Evolutionary conservation across 2,113 vertebrate species (phyloP), one percentile per base, ranked within the genome.

Genomic region (Pao palembangensis): DNA sequence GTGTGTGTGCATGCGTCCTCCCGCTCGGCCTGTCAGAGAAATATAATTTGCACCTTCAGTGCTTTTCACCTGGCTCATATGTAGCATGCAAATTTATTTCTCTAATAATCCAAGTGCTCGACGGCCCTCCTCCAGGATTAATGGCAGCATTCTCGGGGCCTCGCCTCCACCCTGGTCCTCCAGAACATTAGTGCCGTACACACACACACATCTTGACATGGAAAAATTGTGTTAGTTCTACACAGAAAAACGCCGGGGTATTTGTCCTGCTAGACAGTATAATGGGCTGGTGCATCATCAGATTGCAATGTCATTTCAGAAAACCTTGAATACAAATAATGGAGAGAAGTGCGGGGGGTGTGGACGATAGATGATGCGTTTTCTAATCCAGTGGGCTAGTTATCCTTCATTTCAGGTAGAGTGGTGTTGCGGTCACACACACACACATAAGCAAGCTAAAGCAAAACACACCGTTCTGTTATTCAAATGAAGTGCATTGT

Each of bases 241-340:
- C 94, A 93, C 93, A 96, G 95, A 73, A 98, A 96, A 99, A 96
- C 93, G 94, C 92, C 84, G 87, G 92, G 93, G 95, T 97, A 98
- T 99, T 99, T 98, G 96, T 99, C 95, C 95, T 98, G 94, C 93
- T 94, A 94, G 95, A 98, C 95, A 96, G 94, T 95, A 96, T 98
- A 99, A 98, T 98, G 94, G 95, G 93, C 93, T 95, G 93, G 96
- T 94, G 96, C 94, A 99, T 98, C 96, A 97, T 97, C 95, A 97
- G 95, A 99, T 99, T 96, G 96, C 95, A 97, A 97, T 98, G 96
- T 98, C 96, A 98, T 98, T 98, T 97, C 93, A 95, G 94, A 86
- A 99, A 98, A 96, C 95, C 95, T 96, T 98, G 95, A 98, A 96
- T 96, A 98, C 96, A 98, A 99, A 98, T 97, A 98, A 98, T 94